Base-by-base conservation (phyloP, 2,797 vertebrate genomes). In the Sebastes oblongus region DNA sequence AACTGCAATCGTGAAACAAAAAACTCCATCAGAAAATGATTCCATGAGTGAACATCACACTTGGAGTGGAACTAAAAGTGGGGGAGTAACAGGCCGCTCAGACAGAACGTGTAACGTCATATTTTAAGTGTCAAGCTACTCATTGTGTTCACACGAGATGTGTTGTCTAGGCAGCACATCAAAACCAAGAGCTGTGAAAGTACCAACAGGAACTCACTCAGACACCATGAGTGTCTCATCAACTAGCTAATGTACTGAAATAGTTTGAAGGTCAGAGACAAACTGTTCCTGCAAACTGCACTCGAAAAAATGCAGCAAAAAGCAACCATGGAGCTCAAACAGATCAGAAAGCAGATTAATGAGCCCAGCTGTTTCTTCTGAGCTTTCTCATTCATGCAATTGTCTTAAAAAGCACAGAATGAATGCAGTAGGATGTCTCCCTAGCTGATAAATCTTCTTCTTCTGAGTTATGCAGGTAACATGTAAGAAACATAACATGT, bases 141-240 rank as follows among this genome's bases (percentile, higher is more conserved):
- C 71, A 67, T 72, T 81, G 85, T 86, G 73, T 82, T 89, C 80
- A 82, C 81, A 82, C 27, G 4, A 66, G 68, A 84, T 62, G 70
- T 77, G 77, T 73, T 29, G 65, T 80, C 75, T 70, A 72, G 72
- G 67, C 84, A 74, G 78, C 56, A 7, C 64, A 83, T 81, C 66
- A 75, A 58, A 81, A 66, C 54, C 77, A 50, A 83, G 71, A 82
- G 65, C 77, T 80, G 75, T 69, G 59, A 82, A 90, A 70, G 60
- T 61, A 85, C 86, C 20, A 75, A 69, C 64, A 85, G 22, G 62
- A 85, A 80, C 42, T 74, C 42, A 78, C 72, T 78, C 65, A 11
- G 62, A 77, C 77, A 76, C 74, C 25, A 34, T 3, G 8, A 66
- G 39, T 78, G 74, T 87, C 55, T 87, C 77, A 81, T 61, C 71